A percentile compares a stretch with the other conserved stretches of the same genome.
phyloP scores from a whole-genome alignment of 1,140 invertebrate genomes.

The Eciton burchellii region DNA sequence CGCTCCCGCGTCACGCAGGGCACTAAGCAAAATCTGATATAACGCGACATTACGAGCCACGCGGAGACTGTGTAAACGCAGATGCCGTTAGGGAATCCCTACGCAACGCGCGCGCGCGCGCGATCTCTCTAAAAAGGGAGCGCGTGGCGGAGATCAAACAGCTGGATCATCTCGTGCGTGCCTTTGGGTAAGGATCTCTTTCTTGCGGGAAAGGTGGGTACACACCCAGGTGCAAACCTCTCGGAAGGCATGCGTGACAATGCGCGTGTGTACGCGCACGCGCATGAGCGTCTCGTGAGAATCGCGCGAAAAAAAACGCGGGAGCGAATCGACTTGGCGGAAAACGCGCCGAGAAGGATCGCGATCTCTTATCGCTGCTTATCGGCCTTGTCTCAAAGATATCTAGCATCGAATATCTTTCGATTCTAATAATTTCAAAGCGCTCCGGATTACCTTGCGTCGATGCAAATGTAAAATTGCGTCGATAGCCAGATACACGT shows the following conservation, averaged over 20 bases:
- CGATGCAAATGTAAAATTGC: no score
- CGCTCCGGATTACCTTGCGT: no score
- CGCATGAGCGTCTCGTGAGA: constrained; percentile 56
- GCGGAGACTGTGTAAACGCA: constrained; percentile 78
- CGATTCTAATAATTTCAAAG: not conserved
- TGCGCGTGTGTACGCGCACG: constrained; percentile 55
- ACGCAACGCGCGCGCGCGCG: constrained; percentile 22
- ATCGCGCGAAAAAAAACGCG: constrained; percentile 42
- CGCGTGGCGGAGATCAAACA: constrained; percentile 84
- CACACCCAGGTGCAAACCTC: constrained; percentile 72
- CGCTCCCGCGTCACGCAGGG: not conserved
- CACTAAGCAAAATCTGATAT: constrained; percentile 56
- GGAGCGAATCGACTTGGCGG: constrained; percentile 60
- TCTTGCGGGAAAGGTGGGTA: constrained; percentile 77
- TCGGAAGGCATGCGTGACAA: constrained; percentile 73
- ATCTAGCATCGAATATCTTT: not conserved
- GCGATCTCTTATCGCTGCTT: no score
- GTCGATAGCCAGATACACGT: no score
- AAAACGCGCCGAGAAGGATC: not conserved
- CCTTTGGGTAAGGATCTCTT: constrained; percentile 82
- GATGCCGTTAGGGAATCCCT: constrained; percentile 75
- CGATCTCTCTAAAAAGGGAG: constrained; percentile 75
- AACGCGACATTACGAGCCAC: constrained; percentile 49
- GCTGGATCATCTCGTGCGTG: constrained; percentile 85
- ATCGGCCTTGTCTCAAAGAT: not conserved